A percentile compares a stretch with the other conserved stretches of the same genome.
These are phyloP conservation scores for Metaphire vulgaris DNA, from an alignment of 1,140 invertebrate species.

Conservation along the genomic window DNA sequence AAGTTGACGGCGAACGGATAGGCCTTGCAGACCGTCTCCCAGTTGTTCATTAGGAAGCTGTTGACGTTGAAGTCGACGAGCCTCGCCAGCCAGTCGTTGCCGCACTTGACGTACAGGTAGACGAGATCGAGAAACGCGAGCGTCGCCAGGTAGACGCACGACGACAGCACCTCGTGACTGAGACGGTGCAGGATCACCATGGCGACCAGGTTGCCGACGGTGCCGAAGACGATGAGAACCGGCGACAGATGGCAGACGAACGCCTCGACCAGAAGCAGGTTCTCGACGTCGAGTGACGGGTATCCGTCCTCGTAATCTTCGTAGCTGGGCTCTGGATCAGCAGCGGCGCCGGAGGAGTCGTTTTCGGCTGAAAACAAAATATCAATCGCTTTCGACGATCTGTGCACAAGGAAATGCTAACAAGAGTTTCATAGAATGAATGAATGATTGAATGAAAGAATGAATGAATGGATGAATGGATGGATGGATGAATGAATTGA, in stretches of 20 bases:
- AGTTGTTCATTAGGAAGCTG: constrained; percentile 35
- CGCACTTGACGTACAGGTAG: constrained; percentile 41
- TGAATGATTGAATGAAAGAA: no score
- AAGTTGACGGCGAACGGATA: constrained; percentile 43
- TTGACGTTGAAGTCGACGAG: constrained; percentile 34
- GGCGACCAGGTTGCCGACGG: constrained; percentile 41
- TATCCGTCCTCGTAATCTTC: neutral
- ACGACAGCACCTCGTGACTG: constrained; percentile 41
- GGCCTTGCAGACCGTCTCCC: constrained; percentile 45
- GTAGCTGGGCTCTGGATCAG: no score
- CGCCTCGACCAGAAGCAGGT: no score
- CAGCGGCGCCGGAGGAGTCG: no score
- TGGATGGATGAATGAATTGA: no score
- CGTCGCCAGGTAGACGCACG: constrained; percentile 44
- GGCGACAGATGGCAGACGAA: constrained; percentile 35
- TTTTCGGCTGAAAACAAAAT: neutral
- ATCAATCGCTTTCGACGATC: neutral
- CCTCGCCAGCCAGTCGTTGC: constrained; percentile 39
- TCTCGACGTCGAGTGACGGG: neutral
- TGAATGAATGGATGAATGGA: no score
- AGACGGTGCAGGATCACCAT: constrained; percentile 37
- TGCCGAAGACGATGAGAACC: constrained; percentile 40
- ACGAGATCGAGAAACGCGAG: constrained; percentile 39
- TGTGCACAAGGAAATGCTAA: no score
- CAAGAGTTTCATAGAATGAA: no score